Evolutionary conservation across 1,140 invertebrate species (phyloP), one percentile per base, ranked within the genome.

Genomic region (Tetramorium alpestre): DNA sequence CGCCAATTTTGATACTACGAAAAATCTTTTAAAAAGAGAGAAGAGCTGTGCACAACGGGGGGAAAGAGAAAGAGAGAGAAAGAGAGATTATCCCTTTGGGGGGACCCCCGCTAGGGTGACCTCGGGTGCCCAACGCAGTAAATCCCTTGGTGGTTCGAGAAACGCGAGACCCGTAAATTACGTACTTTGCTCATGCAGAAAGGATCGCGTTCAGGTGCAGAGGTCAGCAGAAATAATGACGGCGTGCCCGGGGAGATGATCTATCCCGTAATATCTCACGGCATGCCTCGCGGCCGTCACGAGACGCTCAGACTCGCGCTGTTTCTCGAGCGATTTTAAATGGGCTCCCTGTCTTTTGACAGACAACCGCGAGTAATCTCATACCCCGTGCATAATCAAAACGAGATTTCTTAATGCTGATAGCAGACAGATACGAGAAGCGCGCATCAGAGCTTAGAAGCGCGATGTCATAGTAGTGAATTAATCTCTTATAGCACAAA

Each of bases 81-180:
- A 65, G 51, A 54, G 10, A 25, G 67, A 47, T 44, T 49, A 84
- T 84, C 67, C 80, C 54, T 47, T 25, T 69, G 41, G 67, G 77
- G 87, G 88, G 87, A 91, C 92, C 93, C 93, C 94, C 81, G 93
- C 92, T 70, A 94, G 92, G 93, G 88, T 94, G 93, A 94, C 94
- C 93, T 84, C 87, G 77, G 90, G 91, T 90, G 90, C 88, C 88
- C 90, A 90, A 89, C 88, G 93, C 92, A 94, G 93, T 94, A 94
- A 94, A 94, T 94, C 91, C 93, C 91, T 87, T 85, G 76, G 70
- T 88, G 92, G 89, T 92, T 91, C 87, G 91, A 93, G 92, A 92
- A 93, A 92, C 87, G 90, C 92, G 92, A 94, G 93, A 93, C 92
- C 92, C 91, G 94, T 95, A 94, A 94, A 95, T 94, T 94, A 94